Evolutionary conservation across 64 coral and sea anemone genomes (phyloP).

Genomic region (Stichodactyla helianthus): DNA sequence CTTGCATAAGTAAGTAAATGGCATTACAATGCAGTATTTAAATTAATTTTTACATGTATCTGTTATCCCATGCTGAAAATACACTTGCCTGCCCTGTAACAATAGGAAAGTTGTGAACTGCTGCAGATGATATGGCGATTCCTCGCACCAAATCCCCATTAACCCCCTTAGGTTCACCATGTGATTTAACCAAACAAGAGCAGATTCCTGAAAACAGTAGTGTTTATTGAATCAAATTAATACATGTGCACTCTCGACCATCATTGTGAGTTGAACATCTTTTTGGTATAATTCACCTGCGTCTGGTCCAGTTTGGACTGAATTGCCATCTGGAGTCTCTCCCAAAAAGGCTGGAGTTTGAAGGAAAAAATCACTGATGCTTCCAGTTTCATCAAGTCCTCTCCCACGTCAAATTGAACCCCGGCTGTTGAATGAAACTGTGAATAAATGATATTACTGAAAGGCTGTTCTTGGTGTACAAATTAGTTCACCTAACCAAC

Average conservation of each 20-base stretch:
- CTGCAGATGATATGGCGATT: neutral
- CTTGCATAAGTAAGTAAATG: no score
- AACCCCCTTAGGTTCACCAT: neutral
- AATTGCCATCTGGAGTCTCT: neutral
- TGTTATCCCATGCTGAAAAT: neutral
- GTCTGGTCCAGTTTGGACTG: neutral
- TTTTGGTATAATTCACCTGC: no score
- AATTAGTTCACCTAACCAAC: no score
- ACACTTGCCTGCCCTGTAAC: neutral
- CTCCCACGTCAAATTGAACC: neutral
- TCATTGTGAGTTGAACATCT: neutral
- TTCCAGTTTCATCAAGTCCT: neutral
- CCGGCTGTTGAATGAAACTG: neutral
- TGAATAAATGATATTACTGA: no score
- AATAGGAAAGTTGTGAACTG: neutral
- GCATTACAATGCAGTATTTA: neutral
- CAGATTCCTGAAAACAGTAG: neutral
- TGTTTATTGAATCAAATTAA: neutral
- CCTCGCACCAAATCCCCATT: neutral
- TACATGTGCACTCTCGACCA: neutral
- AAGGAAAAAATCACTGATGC: neutral
- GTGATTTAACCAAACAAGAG: neutral
- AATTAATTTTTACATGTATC: neutral
- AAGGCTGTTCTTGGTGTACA: no score
- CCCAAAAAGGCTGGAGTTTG: neutral